Conservation (phyloP, 2,888 invertebrate species). For the Meiosimyza platycephala region DNA sequence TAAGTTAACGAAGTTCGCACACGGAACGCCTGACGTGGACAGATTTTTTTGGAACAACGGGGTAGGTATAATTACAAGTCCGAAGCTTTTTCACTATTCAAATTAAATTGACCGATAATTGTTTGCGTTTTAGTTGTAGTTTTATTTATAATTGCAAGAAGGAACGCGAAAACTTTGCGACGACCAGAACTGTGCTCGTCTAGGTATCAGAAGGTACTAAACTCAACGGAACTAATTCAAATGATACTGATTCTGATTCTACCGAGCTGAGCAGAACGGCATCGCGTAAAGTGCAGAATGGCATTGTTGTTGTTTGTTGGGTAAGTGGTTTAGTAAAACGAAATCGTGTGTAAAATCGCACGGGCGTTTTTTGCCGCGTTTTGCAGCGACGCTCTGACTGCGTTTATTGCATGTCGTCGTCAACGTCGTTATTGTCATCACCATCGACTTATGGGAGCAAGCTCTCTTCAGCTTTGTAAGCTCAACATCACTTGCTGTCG, state of each 20-base stretch:
- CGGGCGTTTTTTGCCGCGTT: constrained; percentile 6
- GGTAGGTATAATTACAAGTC: background rate
- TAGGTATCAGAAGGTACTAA: constrained; percentile 60
- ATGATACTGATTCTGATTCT: constrained; percentile 29
- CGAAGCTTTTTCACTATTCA: constrained; percentile 8
- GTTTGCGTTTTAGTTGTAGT: no score
- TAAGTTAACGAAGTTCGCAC: constrained; percentile 7
- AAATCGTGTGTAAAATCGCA: constrained; percentile 29
- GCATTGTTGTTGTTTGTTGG: background rate
- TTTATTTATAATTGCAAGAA: no score
- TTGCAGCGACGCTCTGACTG: background rate
- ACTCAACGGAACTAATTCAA: constrained; percentile 32
- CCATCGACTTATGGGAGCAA: background rate
- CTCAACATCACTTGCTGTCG: background rate
- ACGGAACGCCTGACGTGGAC: background rate
- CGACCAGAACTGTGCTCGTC: constrained; percentile 53
- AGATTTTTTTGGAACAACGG: background rate
- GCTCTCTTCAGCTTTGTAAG: background rate
- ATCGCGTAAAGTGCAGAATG: constrained; percentile 10
- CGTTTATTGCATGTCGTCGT: background rate
- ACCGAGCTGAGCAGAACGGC: constrained; percentile 14
- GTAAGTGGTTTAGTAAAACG: constrained; percentile 22
- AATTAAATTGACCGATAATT: background rate
- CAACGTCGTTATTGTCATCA: constrained; percentile 2
- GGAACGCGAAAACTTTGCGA: constrained; percentile 30